Conservation (phyloP, 2,113 vertebrate genomes). For the Hassar affinis region DNA sequence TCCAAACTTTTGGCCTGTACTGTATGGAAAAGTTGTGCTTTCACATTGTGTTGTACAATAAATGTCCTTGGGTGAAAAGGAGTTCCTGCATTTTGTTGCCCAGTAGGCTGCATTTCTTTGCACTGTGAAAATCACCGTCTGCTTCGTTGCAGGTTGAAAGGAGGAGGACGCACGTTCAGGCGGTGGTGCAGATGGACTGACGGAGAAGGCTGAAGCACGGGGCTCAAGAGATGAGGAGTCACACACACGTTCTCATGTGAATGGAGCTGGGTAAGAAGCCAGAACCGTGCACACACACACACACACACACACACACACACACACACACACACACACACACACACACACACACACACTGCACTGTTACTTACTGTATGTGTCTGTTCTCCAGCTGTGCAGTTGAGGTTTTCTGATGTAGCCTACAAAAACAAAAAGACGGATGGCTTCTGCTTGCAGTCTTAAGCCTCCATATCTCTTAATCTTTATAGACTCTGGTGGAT, state of each 20-base stretch:
- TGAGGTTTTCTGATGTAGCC: background rate
- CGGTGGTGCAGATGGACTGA: conserved; percentile 40
- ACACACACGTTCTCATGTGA: conserved; percentile 61
- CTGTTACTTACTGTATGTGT: background rate
- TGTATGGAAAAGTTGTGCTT: background rate
- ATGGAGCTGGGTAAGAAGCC: conserved; percentile 68
- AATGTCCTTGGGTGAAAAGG: background rate
- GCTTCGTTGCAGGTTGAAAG: conserved; percentile 51
- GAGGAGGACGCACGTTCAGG: conserved; percentile 10
- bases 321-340: background rate
- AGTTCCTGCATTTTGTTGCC: background rate
- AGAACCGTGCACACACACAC: too few relatives aligned
- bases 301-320: background rate
- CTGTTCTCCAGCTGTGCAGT: background rate
- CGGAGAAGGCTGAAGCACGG: background rate
- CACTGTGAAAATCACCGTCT: background rate
- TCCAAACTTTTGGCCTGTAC: too few relatives aligned
- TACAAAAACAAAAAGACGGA: conserved; percentile 11
- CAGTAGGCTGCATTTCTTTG: too few relatives aligned
- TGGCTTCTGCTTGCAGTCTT: background rate
- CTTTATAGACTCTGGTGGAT: conserved; percentile 45
- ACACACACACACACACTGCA: background rate
- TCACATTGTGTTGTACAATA: background rate
- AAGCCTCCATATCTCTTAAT: conserved; percentile 25
- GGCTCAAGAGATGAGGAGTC: conserved; percentile 57